Percentiles rank a stretch among this genome's conserved stretches.
These are phyloP conservation scores for Maniola hyperantus DNA, from an alignment of 2,888 invertebrate genomes.

Conservation along the genomic window DNA sequence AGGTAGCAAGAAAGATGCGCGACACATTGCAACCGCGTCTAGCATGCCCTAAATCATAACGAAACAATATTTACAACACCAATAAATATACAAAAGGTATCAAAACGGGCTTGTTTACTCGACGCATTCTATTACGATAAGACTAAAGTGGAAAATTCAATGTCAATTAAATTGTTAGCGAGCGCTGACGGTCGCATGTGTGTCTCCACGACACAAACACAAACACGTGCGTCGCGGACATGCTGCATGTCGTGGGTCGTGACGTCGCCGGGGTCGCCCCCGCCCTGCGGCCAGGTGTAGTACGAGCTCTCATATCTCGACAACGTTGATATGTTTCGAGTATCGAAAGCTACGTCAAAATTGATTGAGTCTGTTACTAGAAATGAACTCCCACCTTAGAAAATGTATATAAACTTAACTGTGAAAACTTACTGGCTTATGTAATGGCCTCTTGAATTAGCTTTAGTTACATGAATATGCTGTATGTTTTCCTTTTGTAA, in stretches of 20 bases:
- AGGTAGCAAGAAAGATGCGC: neutral
- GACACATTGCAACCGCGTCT: neutral
- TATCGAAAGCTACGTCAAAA: no score
- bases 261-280: conserved; percentile 70
- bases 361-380: no score
- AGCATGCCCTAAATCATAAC: neutral
- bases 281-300: conserved; percentile 46
- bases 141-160: conserved; percentile 54
- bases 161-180: conserved; percentile 56
- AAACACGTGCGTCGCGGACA: conserved; percentile 71
- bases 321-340: no score
- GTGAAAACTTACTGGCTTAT: no score
- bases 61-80: conserved; percentile 8
- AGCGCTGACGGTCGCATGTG: conserved; percentile 63
- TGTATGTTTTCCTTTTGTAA: no score
- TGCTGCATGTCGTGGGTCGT: conserved; percentile 45
- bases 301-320: no score
- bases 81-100: conserved; percentile 17
- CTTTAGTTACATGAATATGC: no score
- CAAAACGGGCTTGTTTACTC: conserved; percentile 35
- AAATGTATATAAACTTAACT: no score
- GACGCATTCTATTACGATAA: conserved; percentile 45
- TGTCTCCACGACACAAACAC: conserved; percentile 78
- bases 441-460: no score
- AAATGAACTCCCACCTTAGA: no score